Base-by-base conservation (phyloP, 2,113 vertebrate genomes). In the Oryzias celebensis region DNA sequence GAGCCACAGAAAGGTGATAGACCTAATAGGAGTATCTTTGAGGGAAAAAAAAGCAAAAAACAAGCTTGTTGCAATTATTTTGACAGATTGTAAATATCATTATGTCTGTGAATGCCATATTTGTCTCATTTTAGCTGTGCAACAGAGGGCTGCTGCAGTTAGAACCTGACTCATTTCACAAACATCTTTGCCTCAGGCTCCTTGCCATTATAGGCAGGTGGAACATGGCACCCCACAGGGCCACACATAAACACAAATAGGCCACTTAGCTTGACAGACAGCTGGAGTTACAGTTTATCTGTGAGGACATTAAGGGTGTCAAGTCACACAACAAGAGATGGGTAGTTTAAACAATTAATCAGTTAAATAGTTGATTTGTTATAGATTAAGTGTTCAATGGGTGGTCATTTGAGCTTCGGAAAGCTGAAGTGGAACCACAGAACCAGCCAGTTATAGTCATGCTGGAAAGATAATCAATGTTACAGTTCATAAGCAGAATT, bases 241-340 rank as follows among this genome's bases (percentile, higher is more conserved):
- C 15, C 7, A 0, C 7, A 44, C 18, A 61, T 74, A 66, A 49
- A 51, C 73, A 66, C 63, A 77, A 68, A 80, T 67, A 75, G 73
- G 60, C 53, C 51, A 68, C 62, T 81, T 68, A 71, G 52, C 18
- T 42, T 68, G 72, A 82, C 4, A 71, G 81, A 70, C 68, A 71
- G 63, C 31, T n/a, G 68, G 2, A 26, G 23, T 44, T 62, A 64
- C n/a, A n/a, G 54, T 55, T 54, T 55, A 78, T 62, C 57, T 50
- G 53, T 54, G 48, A 55, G 54, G 13, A 28, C 45, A 55, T 55
- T 4, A 18, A 71, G 45, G 23, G 44, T 36, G 58, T 20, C 8
- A 17, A 45, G 28, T 58, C 3, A 58, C 41, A 48, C 41, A 41
- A 43, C 42, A 12, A 41, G 0, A 70, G 36, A 14, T n/a, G n/a